Conservation (phyloP, 2,888 invertebrate species). For the Lottia scabra region DNA sequence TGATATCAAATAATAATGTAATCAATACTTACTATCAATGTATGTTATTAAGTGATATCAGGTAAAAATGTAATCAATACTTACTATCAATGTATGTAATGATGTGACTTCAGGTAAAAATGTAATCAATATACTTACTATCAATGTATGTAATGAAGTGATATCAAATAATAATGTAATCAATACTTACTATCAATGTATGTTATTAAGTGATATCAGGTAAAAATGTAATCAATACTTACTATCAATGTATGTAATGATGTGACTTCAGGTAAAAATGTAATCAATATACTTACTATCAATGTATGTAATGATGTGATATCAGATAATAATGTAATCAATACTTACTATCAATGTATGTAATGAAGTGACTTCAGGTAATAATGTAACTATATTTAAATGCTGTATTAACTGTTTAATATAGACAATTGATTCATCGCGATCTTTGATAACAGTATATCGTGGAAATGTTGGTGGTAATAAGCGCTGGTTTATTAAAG, state of each 20-base stretch:
- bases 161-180: conserved; percentile 58
- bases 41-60: conserved; percentile 59
- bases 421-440: conserved; percentile 82
- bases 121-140: conserved; percentile 48
- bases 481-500: conserved; percentile 93
- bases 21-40: conserved; percentile 52
- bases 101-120: conserved; percentile 55
- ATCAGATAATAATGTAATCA: conserved; percentile 57
- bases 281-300: conserved; percentile 47
- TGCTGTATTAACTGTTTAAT: conserved; percentile 86
- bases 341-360: conserved; percentile 59
- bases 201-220: conserved; percentile 60
- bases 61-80: conserved; percentile 55
- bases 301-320: conserved; percentile 59
- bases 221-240: conserved; percentile 53
- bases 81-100: too few relatives aligned
- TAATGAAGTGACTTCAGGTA: conserved; percentile 58
- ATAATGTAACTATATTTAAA: conserved; percentile 54
- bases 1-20: conserved; percentile 54
- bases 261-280: conserved; percentile 54
- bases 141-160: conserved; percentile 60
- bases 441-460: conserved; percentile 83
- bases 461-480: conserved; percentile 98
- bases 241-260: too few relatives aligned
- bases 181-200: too few relatives aligned